Base-by-base conservation (phyloP, 2,888 invertebrate genomes). In the Pomacea canaliculata region DNA sequence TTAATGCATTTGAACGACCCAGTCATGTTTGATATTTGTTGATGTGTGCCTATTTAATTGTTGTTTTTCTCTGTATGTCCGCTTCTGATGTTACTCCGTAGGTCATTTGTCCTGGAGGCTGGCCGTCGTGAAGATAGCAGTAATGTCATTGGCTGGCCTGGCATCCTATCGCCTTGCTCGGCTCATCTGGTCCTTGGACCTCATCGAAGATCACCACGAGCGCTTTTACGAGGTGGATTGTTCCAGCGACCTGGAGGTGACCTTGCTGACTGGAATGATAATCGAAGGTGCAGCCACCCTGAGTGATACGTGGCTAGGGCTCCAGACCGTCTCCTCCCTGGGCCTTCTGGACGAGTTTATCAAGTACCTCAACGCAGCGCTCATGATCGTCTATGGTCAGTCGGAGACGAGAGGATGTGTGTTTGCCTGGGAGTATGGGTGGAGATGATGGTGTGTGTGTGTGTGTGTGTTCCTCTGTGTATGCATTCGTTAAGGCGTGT, bases 371-470 rank as follows among this genome's bases (percentile, higher is more conserved):
- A 85, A 84, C 66, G 85, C 85, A 3, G 85, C 86, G 2, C 74
- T 85, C 46, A 88, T 88, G 88, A 87, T 88, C 70, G 85, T 85
- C 7, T 70, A 85, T 70, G 88, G 88, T 87, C 80, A 80, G 83
- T 59, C 27, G 10, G 51, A 19, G 27, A 19, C 12, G n/a, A 19
- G 23, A 37, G 8, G 56, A 68, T 23, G n/a, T 48, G 46, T 59
- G 68, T 74, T 19, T 65, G 56, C 23, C 51, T 65, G 18, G 67
- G 62, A 51, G 7, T 48, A 49, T 37, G n/a, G 27, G n/a, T 23
- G 23, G 23, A 23, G 23, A 23, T 23, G 23, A 23, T 23, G 23
- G 23, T 67, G n/a, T 60, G 19, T 59, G 68, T 56, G 19, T 56
- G 18, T 70, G n/a, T 70, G 12, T n/a, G 18, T 51, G 37, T 49